Conservation (phyloP, 2,113 vertebrate species). For the Recurvirostra avosetta region DNA sequence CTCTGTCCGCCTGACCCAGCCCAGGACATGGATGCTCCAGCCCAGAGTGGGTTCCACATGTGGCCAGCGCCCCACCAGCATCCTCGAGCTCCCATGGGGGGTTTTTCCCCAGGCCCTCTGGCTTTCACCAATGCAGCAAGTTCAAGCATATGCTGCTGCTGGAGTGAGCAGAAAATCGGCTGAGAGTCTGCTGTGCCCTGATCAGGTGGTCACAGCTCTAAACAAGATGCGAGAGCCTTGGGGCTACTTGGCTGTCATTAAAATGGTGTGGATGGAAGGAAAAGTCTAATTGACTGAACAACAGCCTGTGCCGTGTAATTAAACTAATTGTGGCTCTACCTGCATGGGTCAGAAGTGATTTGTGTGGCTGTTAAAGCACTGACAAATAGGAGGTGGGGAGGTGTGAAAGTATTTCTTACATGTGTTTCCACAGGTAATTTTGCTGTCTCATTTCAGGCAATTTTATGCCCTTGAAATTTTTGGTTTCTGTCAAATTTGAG, state of each 20-base stretch:
- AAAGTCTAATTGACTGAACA: conserved; percentile 57
- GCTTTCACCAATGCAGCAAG: rapidly evolving
- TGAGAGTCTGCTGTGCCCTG: neutral
- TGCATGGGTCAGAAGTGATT: conserved; percentile 35
- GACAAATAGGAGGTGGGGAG: neutral
- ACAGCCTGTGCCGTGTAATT: neutral
- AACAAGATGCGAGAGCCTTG: neutral
- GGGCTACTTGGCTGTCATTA: conserved; percentile 32
- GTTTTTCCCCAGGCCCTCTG: neutral
- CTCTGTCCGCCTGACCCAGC: neutral
- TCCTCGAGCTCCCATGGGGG: rapidly evolving
- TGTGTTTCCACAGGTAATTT: neutral
- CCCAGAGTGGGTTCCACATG: neutral
- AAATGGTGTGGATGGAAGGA: conserved; percentile 40
- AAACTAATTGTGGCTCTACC: conserved; percentile 50
- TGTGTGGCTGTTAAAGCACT: neutral
- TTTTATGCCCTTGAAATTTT: conserved; percentile 8
- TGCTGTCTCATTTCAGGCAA: neutral
- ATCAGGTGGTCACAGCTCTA: neutral
- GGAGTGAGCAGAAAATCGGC: neutral
- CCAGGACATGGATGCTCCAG: neutral
- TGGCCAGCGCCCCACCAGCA: neutral
- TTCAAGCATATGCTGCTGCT: neutral
- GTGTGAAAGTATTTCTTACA: neutral
- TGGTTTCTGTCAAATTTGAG: conserved; percentile 8